Evolutionary conservation across 2,113 vertebrate species (phyloP), one percentile per base, ranked within the genome.

Genomic region (Sinosuthora webbiana): DNA sequence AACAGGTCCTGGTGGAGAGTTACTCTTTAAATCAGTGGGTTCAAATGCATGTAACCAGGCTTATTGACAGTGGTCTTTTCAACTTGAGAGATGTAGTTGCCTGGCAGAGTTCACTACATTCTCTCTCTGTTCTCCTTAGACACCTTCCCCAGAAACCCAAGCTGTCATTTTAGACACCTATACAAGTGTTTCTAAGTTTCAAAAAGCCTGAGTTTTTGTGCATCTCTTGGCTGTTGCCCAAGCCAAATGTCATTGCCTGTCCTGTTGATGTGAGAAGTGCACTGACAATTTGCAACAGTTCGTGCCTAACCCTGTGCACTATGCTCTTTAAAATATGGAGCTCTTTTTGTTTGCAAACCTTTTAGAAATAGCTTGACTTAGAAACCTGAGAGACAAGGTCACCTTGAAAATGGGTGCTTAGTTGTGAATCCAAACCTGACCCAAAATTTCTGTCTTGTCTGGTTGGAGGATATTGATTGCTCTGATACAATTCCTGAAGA

Each of bases 221-320:
- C 11, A 52, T n/a, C 25, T 95, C 37, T 62, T 80, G 75, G 50
- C 67, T 91, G 52, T 42, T 73, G 71, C 79, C 64, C 68, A 59
- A 79, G 63, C 15, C 59, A 70, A 55, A 73, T 77, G 85, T 75
- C 85, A 49, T 10, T 79, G 59, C 47, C 30, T 79, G 55, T 37
- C 42, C 45, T 0, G 0, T 4, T 73, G 78, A 73, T 1, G 2
- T 41, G 79, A 94, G 57, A 39, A 75, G 87, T 74, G 24, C 35
- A 33, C 20, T 44, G 65, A 56, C 30, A 78, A 16, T 79, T 85
- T 86, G 27, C 57, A 70, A n/a, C 28, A 42, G 37, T 37, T 53
- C 0, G 0, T 68, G 69, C 31, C 45, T 47, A 77, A 57, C 12
- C 21, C 13, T 0, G 0, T 47, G 33, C 68, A 57, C 59, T 11